These are phyloP conservation scores for Glyptemys insculpta DNA, from an alignment of 2,797 vertebrate species.

Conservation along the genomic window DNA sequence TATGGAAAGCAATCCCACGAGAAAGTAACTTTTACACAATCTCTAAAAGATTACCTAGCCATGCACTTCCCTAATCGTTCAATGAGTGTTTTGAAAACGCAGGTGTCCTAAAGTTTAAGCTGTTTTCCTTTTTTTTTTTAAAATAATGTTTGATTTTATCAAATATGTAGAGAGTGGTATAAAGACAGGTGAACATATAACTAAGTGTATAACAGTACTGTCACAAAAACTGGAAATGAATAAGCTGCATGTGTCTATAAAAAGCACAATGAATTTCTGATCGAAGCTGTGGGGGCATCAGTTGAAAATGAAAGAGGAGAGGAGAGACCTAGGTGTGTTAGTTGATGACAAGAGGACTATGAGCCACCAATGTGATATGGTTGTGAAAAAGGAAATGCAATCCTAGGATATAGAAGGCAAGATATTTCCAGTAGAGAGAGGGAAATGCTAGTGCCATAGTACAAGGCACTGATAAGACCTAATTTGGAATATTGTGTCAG, in stretches of 20 bases:
- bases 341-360: too few species aligned
- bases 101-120: not conserved
- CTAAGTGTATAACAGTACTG: not conserved
- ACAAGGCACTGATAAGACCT: too few species aligned
- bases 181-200: not conserved
- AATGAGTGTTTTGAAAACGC: accelerated
- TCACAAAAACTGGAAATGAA: not conserved
- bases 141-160: not conserved
- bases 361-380: too few species aligned
- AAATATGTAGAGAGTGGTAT: accelerated
- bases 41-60: not conserved
- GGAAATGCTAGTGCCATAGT: too few species aligned
- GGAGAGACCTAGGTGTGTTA: too few species aligned
- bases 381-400: too few species aligned
- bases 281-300: too few species aligned
- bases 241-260: not conserved
- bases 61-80: not conserved
- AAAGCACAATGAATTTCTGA: not conserved
- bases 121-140: not conserved
- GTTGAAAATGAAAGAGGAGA: too few species aligned
- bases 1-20: not conserved
- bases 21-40: not conserved
- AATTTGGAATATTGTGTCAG: too few species aligned
- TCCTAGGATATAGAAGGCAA: too few species aligned
- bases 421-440: too few species aligned